These are phyloP conservation scores for Trachelus troglodyta DNA, from an alignment of 2,888 invertebrate genomes.

Conservation along the genomic window DNA sequence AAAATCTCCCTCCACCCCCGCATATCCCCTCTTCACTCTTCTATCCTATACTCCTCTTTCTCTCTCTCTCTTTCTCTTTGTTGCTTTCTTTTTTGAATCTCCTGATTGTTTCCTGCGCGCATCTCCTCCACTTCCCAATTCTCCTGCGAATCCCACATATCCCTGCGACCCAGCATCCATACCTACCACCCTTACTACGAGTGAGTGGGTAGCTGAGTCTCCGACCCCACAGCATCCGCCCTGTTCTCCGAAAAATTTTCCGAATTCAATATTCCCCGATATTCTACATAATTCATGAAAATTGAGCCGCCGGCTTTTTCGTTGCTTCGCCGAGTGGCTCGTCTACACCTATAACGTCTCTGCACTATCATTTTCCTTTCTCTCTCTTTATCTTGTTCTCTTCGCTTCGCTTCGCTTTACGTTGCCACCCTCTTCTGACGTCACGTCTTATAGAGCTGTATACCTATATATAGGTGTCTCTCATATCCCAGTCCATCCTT, in stretches of 20 bases:
- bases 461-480: too few relatives aligned
- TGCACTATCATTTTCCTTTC: slow-evolving; percentile 7
- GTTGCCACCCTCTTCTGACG: not conserved
- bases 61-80: slow-evolving; percentile 27
- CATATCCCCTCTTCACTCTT: slow-evolving; percentile 40
- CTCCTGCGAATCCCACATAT: slow-evolving; percentile 33
- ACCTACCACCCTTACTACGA: slow-evolving; percentile 36
- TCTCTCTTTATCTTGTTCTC: slow-evolving; percentile 3
- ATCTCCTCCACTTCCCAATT: slow-evolving; percentile 47
- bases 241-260: slow-evolving; percentile 50
- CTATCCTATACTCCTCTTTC: slow-evolving; percentile 41
- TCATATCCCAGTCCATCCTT: too few relatives aligned
- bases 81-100: slow-evolving; percentile 37
- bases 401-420: slow-evolving; percentile 11
- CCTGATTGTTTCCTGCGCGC: slow-evolving; percentile 60
- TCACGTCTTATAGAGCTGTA: too few relatives aligned
- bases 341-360: slow-evolving; percentile 3
- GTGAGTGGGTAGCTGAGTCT: slow-evolving; percentile 59
- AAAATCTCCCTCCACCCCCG: slow-evolving; percentile 30
- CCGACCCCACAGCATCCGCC: slow-evolving; percentile 70
- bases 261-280: slow-evolving; percentile 62
- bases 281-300: slow-evolving; percentile 65
- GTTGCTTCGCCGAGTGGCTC: slow-evolving; percentile 21
- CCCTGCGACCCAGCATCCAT: slow-evolving; percentile 8
- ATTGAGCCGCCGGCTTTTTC: slow-evolving; percentile 60